These are phyloP conservation scores for Pterocles gutturalis DNA, from an alignment of 2,113 vertebrate species.

Conservation along the genomic window DNA sequence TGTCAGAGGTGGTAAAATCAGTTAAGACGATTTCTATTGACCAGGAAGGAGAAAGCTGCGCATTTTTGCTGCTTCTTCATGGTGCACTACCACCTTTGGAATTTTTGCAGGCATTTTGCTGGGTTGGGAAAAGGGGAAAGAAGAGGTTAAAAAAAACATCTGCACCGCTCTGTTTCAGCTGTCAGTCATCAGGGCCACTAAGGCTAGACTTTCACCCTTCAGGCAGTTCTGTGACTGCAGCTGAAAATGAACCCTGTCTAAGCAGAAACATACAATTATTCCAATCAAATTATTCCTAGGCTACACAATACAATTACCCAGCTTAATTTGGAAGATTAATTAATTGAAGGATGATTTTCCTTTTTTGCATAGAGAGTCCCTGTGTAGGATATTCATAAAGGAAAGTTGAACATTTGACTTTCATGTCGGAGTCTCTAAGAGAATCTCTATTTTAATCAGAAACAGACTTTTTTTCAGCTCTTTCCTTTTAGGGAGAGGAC, in stretches of 20 bases:
- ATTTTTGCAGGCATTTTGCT: background rate
- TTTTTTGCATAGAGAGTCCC: background rate
- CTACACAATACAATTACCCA: conserved; percentile 50
- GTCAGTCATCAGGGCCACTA: background rate
- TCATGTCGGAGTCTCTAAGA: background rate
- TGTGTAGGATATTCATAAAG: background rate
- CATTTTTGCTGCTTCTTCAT: background rate
- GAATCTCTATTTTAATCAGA: background rate
- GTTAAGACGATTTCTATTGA: background rate
- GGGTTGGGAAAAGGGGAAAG: background rate
- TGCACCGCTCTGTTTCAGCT: background rate
- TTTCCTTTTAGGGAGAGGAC: background rate
- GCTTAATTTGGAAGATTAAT: conserved; percentile 53
- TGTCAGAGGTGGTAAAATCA: background rate
- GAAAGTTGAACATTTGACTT: conserved; percentile 14
- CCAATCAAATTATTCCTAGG: conserved; percentile 36
- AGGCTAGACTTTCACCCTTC: background rate
- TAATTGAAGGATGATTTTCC: conserved; percentile 37
- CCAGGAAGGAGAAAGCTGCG: background rate
- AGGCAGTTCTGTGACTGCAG: conserved; percentile 21
- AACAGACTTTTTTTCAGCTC: background rate
- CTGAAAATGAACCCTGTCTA: conserved; percentile 38
- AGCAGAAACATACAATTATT: conserved; percentile 50
- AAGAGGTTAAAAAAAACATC: background rate
- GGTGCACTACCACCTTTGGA: background rate